These are phyloP conservation scores for Clarias gariepinus DNA, from an alignment of 2,113 vertebrate species.

Conservation along the genomic window DNA sequence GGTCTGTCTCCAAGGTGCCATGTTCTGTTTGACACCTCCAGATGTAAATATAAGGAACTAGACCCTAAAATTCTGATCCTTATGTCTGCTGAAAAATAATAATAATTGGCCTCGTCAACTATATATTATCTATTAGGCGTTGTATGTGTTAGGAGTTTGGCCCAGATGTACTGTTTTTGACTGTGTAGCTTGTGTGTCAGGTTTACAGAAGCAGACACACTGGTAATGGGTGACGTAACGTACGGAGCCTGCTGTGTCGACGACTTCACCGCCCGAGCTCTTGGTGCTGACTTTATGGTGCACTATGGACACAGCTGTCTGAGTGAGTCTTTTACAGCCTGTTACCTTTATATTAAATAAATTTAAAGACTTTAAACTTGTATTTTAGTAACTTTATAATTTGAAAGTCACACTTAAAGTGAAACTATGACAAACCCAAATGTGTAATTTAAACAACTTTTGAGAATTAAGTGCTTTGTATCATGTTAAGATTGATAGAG, in stretches of 20 bases:
- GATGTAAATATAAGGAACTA: neutral
- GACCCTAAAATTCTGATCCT: neutral
- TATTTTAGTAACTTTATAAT: neutral
- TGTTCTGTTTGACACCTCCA: neutral
- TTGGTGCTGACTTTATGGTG: conserved; percentile 96
- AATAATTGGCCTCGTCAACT: no score
- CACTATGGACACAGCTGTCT: conserved; percentile 98
- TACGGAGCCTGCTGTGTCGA: conserved; percentile 97
- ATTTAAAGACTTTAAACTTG: neutral
- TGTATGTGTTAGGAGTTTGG: neutral
- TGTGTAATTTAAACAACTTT: neutral
- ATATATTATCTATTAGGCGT: neutral
- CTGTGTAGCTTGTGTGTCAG: conserved; percentile 64
- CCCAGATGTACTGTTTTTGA: conserved; percentile 22
- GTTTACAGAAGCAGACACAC: conserved; percentile 87
- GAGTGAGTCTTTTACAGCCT: conserved; percentile 71
- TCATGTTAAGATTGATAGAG: neutral
- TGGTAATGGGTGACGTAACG: conserved; percentile 97
- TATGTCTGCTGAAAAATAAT: no score
- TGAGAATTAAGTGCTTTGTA: neutral
- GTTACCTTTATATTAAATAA: neutral
- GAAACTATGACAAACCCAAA: no score
- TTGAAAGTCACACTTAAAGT: neutral
- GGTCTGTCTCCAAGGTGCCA: neutral
- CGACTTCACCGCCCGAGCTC: conserved; percentile 90